phyloP scores from a whole-genome alignment of 2,113 vertebrate species.

The Balaeniceps rex region DNA sequence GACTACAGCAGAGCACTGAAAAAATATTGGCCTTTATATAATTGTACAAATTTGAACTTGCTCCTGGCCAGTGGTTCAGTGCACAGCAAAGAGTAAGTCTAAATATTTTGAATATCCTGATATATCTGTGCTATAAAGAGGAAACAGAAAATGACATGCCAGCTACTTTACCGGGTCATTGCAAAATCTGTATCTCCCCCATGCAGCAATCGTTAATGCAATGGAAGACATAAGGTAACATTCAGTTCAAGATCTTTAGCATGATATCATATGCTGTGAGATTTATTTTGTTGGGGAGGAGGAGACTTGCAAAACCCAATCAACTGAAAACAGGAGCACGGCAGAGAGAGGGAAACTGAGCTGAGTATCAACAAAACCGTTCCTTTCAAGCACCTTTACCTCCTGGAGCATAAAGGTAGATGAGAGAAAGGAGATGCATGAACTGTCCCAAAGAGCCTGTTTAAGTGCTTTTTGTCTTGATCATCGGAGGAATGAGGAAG shows the following conservation, averaged over 20 bases:
- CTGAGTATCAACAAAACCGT: neutral
- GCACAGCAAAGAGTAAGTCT: neutral
- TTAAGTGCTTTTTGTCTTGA: conserved; percentile 29
- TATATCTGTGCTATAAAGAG: neutral
- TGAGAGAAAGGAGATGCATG: neutral
- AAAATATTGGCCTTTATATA: neutral
- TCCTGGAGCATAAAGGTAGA: neutral
- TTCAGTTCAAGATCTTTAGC: conserved; percentile 29
- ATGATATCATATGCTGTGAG: conserved; percentile 33
- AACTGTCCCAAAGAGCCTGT: neutral
- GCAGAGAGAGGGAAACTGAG: neutral
- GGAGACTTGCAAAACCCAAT: neutral
- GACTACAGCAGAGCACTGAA: neutral
- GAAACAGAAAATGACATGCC: neutral
- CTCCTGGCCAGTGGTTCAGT: neutral
- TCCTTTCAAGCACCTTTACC: neutral
- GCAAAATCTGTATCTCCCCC: neutral
- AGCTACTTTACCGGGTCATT: neutral
- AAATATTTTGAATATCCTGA: conserved; percentile 1
- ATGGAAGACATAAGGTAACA: neutral
- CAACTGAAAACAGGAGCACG: neutral
- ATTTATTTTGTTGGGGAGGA: neutral
- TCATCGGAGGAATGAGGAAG: neutral
- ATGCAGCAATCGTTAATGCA: neutral
- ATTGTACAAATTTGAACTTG: neutral